Evolutionary conservation across 30 jellyfish, hydroid and myxozoan species (phyloP).

Genomic region (Chrysaora quinquecirrha): DNA sequence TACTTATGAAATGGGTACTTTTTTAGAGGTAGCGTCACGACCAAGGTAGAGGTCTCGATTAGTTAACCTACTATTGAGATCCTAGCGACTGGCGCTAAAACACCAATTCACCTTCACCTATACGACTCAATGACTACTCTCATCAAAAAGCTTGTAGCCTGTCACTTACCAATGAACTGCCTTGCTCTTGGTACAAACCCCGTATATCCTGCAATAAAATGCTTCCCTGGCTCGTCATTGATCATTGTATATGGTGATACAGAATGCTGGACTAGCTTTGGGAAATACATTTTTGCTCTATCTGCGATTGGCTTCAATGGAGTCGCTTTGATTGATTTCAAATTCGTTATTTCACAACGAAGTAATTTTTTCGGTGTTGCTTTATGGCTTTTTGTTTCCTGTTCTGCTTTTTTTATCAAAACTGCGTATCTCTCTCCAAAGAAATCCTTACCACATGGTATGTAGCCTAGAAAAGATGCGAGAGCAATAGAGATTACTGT

Average conservation of each 20-base stretch:
- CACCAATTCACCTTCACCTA: too few species aligned
- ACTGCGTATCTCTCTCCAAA: conserved; percentile 93
- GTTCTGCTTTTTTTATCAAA: conserved; percentile 55
- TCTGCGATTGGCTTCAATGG: conserved; percentile 76
- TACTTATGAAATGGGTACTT: too few species aligned
- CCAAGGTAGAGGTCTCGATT: too few species aligned
- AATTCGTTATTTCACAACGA: conserved; percentile 15
- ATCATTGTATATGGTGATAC: conserved; percentile 73
- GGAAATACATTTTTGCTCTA: conserved; percentile 74
- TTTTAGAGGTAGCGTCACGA: too few species aligned
- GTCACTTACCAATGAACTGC: conserved; percentile 83
- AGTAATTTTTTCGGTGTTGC: conserved; percentile 3
- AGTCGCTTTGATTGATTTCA: conserved; percentile 9
- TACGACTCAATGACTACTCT: too few species aligned
- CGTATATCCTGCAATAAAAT: conserved; percentile 88
- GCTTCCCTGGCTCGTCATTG: conserved; percentile 78
- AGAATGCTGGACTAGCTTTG: conserved; percentile 77
- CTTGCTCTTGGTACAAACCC: conserved; percentile 94
- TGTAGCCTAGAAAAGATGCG: conserved; percentile 68
- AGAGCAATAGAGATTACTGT: too few species aligned
- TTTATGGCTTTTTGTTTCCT: conserved; percentile 42
- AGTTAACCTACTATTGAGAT: too few species aligned
- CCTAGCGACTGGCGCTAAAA: too few species aligned
- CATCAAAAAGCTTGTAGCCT: too few species aligned
- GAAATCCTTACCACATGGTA: conserved; percentile 81